phyloP scores from a whole-genome alignment of 2,113 vertebrate species.

The Oreochromis tanganicae region DNA sequence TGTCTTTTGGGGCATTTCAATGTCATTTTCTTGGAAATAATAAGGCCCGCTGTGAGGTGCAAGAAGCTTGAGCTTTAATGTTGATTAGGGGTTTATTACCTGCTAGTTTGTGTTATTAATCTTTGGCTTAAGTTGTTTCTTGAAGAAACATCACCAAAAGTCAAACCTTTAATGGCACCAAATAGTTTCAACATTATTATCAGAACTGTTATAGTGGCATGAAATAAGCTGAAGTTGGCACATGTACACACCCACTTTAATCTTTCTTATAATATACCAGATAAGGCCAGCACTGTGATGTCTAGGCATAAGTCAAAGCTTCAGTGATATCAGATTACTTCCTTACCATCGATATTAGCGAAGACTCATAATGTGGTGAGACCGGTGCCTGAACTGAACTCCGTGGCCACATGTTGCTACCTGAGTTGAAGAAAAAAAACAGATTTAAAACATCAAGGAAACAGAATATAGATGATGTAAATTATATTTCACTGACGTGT shows the following conservation, averaged over 20 bases:
- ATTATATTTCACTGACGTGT: background rate
- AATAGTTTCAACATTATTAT: background rate
- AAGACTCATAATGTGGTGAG: slow-evolving; percentile 67
- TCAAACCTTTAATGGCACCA: background rate
- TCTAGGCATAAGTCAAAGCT: background rate
- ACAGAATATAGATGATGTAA: background rate
- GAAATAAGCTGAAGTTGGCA: background rate
- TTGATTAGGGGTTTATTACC: background rate
- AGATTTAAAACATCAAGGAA: background rate
- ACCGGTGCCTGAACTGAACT: slow-evolving; percentile 45
- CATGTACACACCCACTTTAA: background rate
- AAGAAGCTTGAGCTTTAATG: background rate
- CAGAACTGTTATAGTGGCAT: background rate
- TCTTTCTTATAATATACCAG: background rate
- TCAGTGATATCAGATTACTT: background rate
- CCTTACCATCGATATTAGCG: slow-evolving; percentile 71
- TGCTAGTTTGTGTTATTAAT: background rate
- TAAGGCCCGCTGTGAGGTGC: background rate
- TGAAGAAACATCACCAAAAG: background rate
- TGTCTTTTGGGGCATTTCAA: background rate
- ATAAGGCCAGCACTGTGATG: background rate
- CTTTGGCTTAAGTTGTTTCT: background rate
- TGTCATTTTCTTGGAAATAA: background rate
- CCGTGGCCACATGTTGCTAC: slow-evolving; percentile 61
- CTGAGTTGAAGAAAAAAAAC: slow-evolving; percentile 24